phyloP scores from a whole-genome alignment of 2,888 invertebrate species.

The Kuschelorhynchus macadamiae region DNA sequence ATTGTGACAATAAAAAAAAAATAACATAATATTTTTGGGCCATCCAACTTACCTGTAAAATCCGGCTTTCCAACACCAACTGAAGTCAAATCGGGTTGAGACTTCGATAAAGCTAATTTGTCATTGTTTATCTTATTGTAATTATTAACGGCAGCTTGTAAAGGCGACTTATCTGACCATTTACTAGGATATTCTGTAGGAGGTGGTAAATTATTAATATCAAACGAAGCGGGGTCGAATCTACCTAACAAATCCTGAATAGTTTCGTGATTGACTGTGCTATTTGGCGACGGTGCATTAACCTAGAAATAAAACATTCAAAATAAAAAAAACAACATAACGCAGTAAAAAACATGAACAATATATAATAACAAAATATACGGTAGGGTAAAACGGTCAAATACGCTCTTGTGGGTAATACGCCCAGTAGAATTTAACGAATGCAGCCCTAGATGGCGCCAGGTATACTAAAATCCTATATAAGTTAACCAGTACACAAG shows the following conservation, averaged over 20 bases:
- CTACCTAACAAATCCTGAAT: slow-evolving; percentile 54
- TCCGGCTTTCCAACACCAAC: slow-evolving; percentile 58
- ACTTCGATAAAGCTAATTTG: slow-evolving; percentile 79
- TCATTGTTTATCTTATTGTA: slow-evolving; percentile 65
- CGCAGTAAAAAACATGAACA: no score
- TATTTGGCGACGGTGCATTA: slow-evolving; percentile 63
- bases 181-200: slow-evolving; percentile 67
- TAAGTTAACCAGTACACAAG: no score
- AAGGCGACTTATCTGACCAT: slow-evolving; percentile 65
- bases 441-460: no score
- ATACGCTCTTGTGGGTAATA: no score
- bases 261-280: slow-evolving; percentile 54
- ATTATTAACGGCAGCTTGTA: slow-evolving; percentile 60
- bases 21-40: no score
- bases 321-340: no score
- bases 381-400: no score
- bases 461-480: no score
- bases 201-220: slow-evolving; percentile 62
- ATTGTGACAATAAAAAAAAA: no score
- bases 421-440: no score
- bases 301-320: slow-evolving; percentile 62
- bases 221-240: slow-evolving; percentile 57
- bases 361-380: no score
- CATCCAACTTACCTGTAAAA: slow-evolving; percentile 43
- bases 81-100: slow-evolving; percentile 87